Evolutionary conservation across 2,113 vertebrate genomes (phyloP), one percentile per base, ranked within the genome.

Genomic region (Pluvialis apricaria): DNA sequence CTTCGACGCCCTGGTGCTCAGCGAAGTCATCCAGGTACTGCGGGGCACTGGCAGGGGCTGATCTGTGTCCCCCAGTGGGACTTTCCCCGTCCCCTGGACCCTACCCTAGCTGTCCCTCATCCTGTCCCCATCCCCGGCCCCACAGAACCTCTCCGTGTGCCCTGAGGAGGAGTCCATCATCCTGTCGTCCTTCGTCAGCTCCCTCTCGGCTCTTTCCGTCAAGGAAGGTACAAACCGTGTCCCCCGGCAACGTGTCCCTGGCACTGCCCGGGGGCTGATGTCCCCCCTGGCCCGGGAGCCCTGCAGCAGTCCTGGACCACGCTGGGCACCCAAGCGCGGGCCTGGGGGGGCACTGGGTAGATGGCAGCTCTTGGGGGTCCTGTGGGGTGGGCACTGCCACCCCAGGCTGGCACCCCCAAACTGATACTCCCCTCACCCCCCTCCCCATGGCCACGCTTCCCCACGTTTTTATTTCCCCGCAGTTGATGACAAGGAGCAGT

Each of bases 111-210:
- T 12, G 11, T 10, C 22, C 51, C 45, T 49, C 7, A 40, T 6
- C 49, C 29, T 9, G 13, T 15, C 31, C 49, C 42, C 29, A 3
- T 36, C 18, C 25, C 6, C 0, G 16, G 36, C 80, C 31, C 81
- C 17, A 17, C 95, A 99, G 99, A 99, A 99, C 88, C 98, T 99
- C 75, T 98, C 97, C 1, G 99, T 99, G 38, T 99, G 99, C 97
- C 99, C 99, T 11, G 99, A 99, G 91, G 99, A 99, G 86, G 99
- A 99, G 72, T 99, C 99, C 1, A 91, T 99, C 61, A 98, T 99
- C 76, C 97, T 99, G 97, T 99, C 98, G 2, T 99, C 99, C 5
- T 99, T 99, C 10, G 99, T 99, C 92, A 99, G 98, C n/a, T 97
- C 97, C 11, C 96, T 99, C 72, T 98, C 99, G 10, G 97, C 98